Base-by-base conservation (phyloP, 2,113 vertebrate species). In the Gadus chalcogrammus region DNA sequence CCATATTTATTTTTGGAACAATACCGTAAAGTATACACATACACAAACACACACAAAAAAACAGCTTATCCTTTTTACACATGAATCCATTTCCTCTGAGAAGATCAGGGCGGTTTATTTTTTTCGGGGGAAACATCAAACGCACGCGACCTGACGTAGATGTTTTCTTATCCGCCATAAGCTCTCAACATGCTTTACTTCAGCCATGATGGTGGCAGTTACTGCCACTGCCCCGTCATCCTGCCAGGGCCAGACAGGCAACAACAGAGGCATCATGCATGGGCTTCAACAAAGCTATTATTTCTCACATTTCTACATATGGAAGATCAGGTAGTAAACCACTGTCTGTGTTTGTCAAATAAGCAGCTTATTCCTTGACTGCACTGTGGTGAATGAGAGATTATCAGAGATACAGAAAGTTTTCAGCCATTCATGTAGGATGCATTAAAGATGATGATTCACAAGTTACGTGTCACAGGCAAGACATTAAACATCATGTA, bases 21-120 rank as follows among this genome's bases (percentile, higher is more conserved):
- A 65, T 77, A 69, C 61, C 22, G 28, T 42, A 71, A 74, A 70
- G 77, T 62, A 69, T 15, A 72, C 38, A 60, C 35, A 56, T 28
- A 70, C n/a, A 35, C 16, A 18, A 12, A 56, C 56, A 31, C 5
- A 70, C 38, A 72, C 55, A n/a, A 75, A 67, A 67, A 24, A 15
- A 55, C 53, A 55, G 31, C 28, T 70, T 76, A 9, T 65, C 55
- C 15, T 17, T 16, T 17, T 58, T 6, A 58, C 55, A 58, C 55
- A 17, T 58, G 55, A 58, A 58, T 58, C 42, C 9, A 48, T 48
- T 48, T 13, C 42, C 42, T 48, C 42, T 48, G 42, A 48, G 42
- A 9, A 13, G 42, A 48, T 48, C 1, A 9, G 9, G 42, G 12
- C 9, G 42, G 8, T 48, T 48, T 48, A 48, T 48, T 9, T n/a